Conservation (phyloP, 2,888 invertebrate genomes). For the Ganaspis brasiliensis region DNA sequence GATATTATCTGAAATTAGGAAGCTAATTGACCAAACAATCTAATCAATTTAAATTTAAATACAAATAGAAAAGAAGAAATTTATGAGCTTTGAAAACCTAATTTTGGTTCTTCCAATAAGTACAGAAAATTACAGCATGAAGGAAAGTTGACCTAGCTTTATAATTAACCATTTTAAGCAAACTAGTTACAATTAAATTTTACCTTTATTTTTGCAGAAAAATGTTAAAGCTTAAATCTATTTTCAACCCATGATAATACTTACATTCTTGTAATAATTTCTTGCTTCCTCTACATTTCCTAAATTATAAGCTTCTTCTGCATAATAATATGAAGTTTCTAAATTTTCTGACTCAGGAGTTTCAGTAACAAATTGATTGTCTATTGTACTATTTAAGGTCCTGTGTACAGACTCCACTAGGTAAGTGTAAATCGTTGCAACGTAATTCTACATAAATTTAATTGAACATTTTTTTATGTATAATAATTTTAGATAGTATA, state of each 20-base stretch:
- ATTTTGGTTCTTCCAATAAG: no score
- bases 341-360: background rate
- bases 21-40: no score
- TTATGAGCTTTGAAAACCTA: no score
- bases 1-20: constrained; percentile 61
- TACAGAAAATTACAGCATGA: no score
- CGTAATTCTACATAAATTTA: constrained; percentile 64
- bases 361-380: constrained; percentile 52
- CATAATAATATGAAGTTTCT: constrained; percentile 59
- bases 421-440: constrained; percentile 66
- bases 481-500: background rate
- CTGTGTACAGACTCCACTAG: constrained; percentile 71
- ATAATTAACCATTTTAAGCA: no score
- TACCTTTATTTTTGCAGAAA: no score
- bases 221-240: no score
- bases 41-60: no score
- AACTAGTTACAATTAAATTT: no score
- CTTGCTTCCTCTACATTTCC: constrained; percentile 63
- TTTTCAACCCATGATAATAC: no score
- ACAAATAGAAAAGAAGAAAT: no score
- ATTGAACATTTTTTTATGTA: background rate
- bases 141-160: no score
- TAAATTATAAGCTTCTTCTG: constrained; percentile 70
- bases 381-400: constrained; percentile 65
- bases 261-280: constrained; percentile 61